These are phyloP conservation scores for Calameuta filiformis DNA, from an alignment of 2,888 invertebrate species.

Conservation along the genomic window DNA sequence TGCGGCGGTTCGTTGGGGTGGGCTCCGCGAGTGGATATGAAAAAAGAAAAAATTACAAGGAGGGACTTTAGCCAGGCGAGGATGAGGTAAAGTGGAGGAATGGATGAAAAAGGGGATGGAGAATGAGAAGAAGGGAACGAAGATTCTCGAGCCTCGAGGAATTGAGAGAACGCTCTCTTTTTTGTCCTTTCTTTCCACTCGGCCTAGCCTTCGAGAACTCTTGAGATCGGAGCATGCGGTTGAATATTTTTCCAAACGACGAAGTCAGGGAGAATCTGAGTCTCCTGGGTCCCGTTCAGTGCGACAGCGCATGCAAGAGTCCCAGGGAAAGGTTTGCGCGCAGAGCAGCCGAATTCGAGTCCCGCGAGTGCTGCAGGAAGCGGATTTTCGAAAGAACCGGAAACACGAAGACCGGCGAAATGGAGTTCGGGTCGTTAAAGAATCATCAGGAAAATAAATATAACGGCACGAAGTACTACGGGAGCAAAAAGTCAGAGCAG, in stretches of 20 bases:
- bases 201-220: background rate
- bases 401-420: background rate
- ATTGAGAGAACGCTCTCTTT: background rate
- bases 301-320: background rate
- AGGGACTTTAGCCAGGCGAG: background rate
- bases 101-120: background rate
- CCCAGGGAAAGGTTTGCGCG: background rate
- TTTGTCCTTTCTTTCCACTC: background rate
- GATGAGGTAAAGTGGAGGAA: background rate
- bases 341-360: background rate
- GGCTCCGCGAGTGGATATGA: background rate
- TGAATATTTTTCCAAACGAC: background rate
- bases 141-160: background rate
- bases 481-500: background rate
- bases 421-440: background rate
- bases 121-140: background rate
- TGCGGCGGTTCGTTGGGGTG: background rate
- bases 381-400: background rate
- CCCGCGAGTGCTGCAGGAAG: background rate
- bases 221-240: background rate
- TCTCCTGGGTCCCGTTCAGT: background rate
- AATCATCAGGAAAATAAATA: too few species aligned
- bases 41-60: background rate
- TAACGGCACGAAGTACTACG: background rate
- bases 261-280: background rate